phyloP scores from a whole-genome alignment of 2,888 invertebrate genomes.

The Serrognathus titanus region DNA sequence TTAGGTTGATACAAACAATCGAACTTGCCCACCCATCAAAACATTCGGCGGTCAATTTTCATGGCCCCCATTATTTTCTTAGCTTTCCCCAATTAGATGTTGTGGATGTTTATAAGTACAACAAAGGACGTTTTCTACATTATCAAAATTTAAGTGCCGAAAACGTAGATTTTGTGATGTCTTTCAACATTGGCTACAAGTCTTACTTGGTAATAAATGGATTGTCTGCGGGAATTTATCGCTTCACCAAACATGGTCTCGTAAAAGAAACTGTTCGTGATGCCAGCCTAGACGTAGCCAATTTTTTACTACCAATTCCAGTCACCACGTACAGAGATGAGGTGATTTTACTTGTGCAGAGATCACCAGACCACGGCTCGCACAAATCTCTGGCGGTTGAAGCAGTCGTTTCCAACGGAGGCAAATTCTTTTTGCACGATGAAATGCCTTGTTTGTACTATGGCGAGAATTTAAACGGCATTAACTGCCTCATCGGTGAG shows the following conservation, averaged over 20 bases:
- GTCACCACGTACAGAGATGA: conserved; percentile 49
- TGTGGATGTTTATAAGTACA: conserved; percentile 36
- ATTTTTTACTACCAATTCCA: conserved; percentile 43
- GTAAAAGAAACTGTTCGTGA: conserved; percentile 30
- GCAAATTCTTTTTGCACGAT: conserved; percentile 41
- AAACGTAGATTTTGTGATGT: conserved; percentile 15
- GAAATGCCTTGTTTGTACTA: conserved; percentile 41
- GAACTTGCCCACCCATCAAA: conserved; percentile 29
- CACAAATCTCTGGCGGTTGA: conserved; percentile 38
- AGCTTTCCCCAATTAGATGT: conserved; percentile 37
- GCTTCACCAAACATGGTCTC: conserved; percentile 34
- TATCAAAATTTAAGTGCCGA: conserved; percentile 29
- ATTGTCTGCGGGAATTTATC: conserved; percentile 37
- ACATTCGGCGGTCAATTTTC: conserved; percentile 33
- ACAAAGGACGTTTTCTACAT: conserved; percentile 29
- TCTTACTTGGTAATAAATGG: conserved; percentile 45
- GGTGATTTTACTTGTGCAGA: conserved; percentile 47
- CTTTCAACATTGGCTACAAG: conserved; percentile 43
- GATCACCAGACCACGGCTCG: conserved; percentile 34
- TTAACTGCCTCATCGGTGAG: conserved; percentile 39
- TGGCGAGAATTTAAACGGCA: conserved; percentile 34
- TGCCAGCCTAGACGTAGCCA: conserved; percentile 36
- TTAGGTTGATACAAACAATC: conserved; percentile 38
- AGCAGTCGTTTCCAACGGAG: conserved; percentile 39
- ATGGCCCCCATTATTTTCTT: conserved; percentile 32